Evolutionary conservation across 2,888 invertebrate species (phyloP).

Genomic region (Tiliacea aurago): DNA sequence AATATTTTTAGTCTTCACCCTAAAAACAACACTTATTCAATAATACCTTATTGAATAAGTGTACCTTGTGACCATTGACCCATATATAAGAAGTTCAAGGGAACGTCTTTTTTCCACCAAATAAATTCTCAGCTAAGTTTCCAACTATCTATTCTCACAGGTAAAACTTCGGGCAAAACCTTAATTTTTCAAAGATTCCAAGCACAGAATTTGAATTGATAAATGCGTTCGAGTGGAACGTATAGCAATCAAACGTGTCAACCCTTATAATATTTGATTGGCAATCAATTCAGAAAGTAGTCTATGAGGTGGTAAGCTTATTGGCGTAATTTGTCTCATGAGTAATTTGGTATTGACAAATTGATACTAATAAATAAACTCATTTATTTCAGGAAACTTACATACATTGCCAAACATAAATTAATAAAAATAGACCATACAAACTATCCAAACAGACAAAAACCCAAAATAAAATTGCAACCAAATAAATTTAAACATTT

Average conservation of each 20-base stretch:
- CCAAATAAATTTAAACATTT: too few relatives aligned
- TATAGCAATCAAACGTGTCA: slow-evolving; percentile 6
- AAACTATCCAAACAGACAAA: too few relatives aligned
- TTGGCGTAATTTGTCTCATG: background rate
- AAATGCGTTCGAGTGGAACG: slow-evolving; percentile 1
- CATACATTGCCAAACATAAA: too few relatives aligned
- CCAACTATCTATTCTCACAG: slow-evolving; percentile 31
- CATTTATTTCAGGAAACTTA: too few relatives aligned
- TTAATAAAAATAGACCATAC: too few relatives aligned
- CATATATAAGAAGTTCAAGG: slow-evolving; percentile 22
- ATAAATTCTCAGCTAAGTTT: slow-evolving; percentile 29
- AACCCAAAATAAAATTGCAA: too few relatives aligned
- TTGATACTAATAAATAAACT: too few relatives aligned
- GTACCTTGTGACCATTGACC: slow-evolving; percentile 24
- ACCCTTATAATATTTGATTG: slow-evolving; percentile 21
- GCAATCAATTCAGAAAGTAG: slow-evolving; percentile 5
- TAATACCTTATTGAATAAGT: too few relatives aligned
- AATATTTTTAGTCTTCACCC: too few relatives aligned
- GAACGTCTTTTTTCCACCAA: slow-evolving; percentile 30
- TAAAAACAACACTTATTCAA: slow-evolving; percentile 25
- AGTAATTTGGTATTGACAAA: background rate
- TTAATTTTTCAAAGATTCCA: slow-evolving; percentile 13
- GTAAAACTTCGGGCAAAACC: slow-evolving; percentile 34
- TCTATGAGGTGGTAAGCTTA: background rate
- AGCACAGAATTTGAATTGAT: slow-evolving; percentile 8